Percentiles rank a stretch among this genome's conserved stretches.
These are phyloP conservation scores for Myrmecobius fasciatus DNA, from an alignment of 2,113 vertebrate genomes.

Conservation along the genomic window DNA sequence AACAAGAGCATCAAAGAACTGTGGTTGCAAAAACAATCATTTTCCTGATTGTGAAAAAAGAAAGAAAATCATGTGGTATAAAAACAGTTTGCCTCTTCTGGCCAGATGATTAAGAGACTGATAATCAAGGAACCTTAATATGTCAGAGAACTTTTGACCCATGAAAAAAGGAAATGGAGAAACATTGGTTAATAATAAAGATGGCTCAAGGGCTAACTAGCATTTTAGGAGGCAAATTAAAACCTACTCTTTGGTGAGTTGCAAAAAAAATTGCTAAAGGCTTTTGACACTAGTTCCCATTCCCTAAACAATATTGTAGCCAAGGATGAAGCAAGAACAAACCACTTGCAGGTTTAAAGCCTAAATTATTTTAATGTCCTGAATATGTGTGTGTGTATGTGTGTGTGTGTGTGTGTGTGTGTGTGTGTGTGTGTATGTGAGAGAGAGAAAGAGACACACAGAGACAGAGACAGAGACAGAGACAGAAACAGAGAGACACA, in stretches of 20 bases:
- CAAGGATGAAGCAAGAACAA: background rate
- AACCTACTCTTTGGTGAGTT: background rate
- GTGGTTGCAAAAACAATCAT: background rate
- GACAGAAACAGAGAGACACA: too few relatives aligned
- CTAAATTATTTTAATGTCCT: too few relatives aligned
- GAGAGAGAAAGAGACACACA: too few relatives aligned
- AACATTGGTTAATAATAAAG: background rate
- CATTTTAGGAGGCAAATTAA: background rate
- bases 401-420: too few relatives aligned
- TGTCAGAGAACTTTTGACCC: background rate
- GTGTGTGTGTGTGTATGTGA: too few relatives aligned
- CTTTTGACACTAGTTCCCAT: background rate
- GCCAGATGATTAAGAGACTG: background rate
- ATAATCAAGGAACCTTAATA: background rate
- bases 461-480: too few relatives aligned
- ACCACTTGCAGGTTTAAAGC: background rate
- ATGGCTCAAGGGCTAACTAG: background rate
- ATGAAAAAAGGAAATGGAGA: background rate
- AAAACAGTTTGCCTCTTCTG: background rate
- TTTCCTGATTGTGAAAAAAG: background rate
- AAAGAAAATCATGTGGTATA: background rate
- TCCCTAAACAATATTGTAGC: background rate
- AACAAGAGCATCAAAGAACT: background rate
- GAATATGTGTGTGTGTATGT: too few relatives aligned
- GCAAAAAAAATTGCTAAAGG: background rate